phyloP scores from a whole-genome alignment of 2,888 invertebrate species.

The Scaptodrosophila latifasciaeformis region DNA sequence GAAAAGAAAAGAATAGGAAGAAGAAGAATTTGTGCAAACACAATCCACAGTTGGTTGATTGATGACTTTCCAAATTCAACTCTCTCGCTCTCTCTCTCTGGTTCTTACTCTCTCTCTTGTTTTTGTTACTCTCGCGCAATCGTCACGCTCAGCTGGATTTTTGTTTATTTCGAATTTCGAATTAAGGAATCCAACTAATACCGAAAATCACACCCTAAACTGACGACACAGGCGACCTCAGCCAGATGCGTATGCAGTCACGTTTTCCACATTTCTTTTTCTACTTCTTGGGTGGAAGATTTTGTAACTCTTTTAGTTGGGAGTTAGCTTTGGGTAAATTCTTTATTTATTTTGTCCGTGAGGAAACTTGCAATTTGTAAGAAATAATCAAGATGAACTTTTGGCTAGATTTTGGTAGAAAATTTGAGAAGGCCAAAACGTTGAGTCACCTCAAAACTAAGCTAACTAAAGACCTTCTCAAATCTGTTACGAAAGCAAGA shows the following conservation, averaged over 20 bases:
- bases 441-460: too few relatives aligned
- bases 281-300: too few relatives aligned
- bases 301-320: too few relatives aligned
- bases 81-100: too few relatives aligned
- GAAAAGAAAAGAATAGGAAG: conserved; percentile 24
- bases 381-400: not conserved
- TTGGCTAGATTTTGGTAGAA: too few relatives aligned
- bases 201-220: conserved; percentile 36
- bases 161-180: conserved; percentile 63
- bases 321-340: too few relatives aligned
- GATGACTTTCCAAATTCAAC: conserved; percentile 34
- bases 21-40: conserved; percentile 7
- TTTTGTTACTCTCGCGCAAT: conserved; percentile 39
- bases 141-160: conserved; percentile 41
- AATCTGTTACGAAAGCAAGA: too few relatives aligned
- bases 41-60: conserved; percentile 62
- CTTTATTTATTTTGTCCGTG: too few relatives aligned
- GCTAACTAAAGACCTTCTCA: too few relatives aligned
- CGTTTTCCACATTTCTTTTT: conserved; percentile 37
- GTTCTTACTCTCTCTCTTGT: too few relatives aligned
- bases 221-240: conserved; percentile 11
- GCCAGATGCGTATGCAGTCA: conserved; percentile 48
- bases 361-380: not conserved
- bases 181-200: conserved; percentile 18
- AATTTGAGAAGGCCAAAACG: too few relatives aligned